Evolutionary conservation across 2,888 invertebrate species (phyloP).

Genomic region (Lordiphosa fenestrarum): DNA sequence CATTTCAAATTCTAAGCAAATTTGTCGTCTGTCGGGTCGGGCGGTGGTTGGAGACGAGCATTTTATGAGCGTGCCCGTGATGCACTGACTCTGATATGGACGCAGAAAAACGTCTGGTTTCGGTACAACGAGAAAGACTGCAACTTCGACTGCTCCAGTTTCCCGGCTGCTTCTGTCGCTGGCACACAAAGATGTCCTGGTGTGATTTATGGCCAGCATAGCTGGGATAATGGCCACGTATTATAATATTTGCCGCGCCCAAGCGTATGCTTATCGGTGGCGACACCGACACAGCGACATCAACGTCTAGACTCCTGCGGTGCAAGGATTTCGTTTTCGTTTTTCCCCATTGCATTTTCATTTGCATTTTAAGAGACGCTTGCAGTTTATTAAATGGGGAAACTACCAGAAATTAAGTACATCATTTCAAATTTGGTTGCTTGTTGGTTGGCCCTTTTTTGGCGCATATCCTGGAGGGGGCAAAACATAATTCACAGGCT

Average conservation of each 20-base stretch:
- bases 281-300: slow-evolving; percentile 45
- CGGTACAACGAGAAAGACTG: slow-evolving; percentile 1
- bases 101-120: slow-evolving; percentile 56
- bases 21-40: slow-evolving; percentile 49
- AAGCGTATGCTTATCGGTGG: slow-evolving; percentile 68
- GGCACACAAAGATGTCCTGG: slow-evolving; percentile 73
- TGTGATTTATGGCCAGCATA: slow-evolving; percentile 70
- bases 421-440: slow-evolving; percentile 60
- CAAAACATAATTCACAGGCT: slow-evolving; percentile 58
- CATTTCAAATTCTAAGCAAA: slow-evolving; percentile 74
- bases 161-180: slow-evolving; percentile 51
- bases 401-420: slow-evolving; percentile 56
- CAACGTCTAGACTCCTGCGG: slow-evolving; percentile 71
- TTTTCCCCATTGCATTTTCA: slow-evolving; percentile 31
- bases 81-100: slow-evolving; percentile 59
- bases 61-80: slow-evolving; percentile 72
- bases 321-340: slow-evolving; percentile 41
- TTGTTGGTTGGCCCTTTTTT: slow-evolving; percentile 43
- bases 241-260: slow-evolving; percentile 70
- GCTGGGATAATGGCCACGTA: slow-evolving; percentile 73
- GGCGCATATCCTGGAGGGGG: slow-evolving; percentile 72
- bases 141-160: slow-evolving; percentile 45
- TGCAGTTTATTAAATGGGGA: slow-evolving; percentile 69
- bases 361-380: slow-evolving; percentile 47
- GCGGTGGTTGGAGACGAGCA: slow-evolving; percentile 36